phyloP scores from a whole-genome alignment of 2,113 vertebrate species.

The Balaeniceps rex region DNA sequence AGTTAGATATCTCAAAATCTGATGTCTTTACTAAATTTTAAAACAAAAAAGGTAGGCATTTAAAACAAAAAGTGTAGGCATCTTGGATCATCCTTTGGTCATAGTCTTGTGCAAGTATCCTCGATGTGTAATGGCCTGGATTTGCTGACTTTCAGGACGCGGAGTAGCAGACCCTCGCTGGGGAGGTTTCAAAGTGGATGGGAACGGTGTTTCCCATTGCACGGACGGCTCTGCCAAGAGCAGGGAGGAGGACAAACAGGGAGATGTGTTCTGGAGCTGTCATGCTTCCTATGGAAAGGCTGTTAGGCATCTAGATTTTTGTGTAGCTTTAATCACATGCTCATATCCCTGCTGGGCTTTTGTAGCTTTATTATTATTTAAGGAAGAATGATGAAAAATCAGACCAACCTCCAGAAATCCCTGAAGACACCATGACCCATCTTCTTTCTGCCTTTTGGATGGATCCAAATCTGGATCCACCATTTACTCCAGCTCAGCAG shows the following conservation, averaged over 20 bases:
- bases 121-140: accelerated
- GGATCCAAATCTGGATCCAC: not conserved
- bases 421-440: not conserved
- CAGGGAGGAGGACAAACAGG: not conserved
- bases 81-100: not conserved
- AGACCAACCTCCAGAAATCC: not conserved
- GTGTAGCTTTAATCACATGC: not conserved
- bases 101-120: accelerated
- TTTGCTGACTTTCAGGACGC: accelerated
- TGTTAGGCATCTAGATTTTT: not conserved
- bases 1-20: not conserved
- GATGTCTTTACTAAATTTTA: no score
- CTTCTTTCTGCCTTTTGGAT: not conserved
- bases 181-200: accelerated
- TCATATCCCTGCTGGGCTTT: not conserved
- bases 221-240: accelerated
- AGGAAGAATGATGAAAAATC: not conserved
- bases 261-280: not conserved
- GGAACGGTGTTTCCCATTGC: accelerated
- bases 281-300: not conserved
- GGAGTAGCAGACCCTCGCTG: not conserved
- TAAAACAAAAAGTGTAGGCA: accelerated
- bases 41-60: accelerated
- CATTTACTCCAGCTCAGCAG: not conserved
- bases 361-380: not conserved